Evolutionary conservation across 1,140 invertebrate species (phyloP).

Genomic region (Drosophila bocqueti): DNA sequence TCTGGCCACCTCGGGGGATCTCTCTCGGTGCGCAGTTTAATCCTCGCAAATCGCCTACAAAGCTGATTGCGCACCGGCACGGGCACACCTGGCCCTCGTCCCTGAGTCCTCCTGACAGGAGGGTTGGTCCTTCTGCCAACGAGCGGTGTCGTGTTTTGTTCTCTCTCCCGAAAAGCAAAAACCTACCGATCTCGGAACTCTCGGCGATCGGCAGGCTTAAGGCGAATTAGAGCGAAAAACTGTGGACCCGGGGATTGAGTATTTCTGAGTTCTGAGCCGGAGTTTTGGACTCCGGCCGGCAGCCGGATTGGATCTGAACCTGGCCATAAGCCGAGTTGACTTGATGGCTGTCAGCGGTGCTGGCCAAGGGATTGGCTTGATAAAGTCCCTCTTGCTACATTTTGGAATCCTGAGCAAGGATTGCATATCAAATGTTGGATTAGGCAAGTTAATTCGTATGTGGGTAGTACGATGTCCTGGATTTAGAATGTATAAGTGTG

Average conservation of each 20-base stretch:
- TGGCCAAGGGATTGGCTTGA: slow-evolving; percentile 31
- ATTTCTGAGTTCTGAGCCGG: slow-evolving; percentile 6
- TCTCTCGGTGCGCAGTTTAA: slow-evolving; percentile 72
- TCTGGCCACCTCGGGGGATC: slow-evolving; percentile 5
- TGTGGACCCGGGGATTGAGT: slow-evolving; percentile 31
- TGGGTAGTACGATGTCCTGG: neutral
- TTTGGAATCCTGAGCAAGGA: neutral
- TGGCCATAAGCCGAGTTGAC: slow-evolving; percentile 59
- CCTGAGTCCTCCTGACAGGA: slow-evolving; percentile 31
- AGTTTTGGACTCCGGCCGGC: neutral
- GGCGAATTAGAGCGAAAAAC: slow-evolving; percentile 67
- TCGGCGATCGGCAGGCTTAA: slow-evolving; percentile 55
- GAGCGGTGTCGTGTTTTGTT: slow-evolving; percentile 59
- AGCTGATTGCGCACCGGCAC: slow-evolving; percentile 81
- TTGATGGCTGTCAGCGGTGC: slow-evolving; percentile 56
- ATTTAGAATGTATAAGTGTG: neutral
- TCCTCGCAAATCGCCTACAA: slow-evolving; percentile 83
- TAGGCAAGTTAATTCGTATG: neutral
- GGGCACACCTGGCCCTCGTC: slow-evolving; percentile 62
- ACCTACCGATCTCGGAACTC: slow-evolving; percentile 18
- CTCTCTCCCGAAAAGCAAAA: slow-evolving; percentile 26
- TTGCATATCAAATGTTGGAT: neutral
- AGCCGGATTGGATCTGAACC: slow-evolving; percentile 22
- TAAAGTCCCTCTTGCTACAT: slow-evolving; percentile 11
- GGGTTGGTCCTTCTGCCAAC: slow-evolving; percentile 54